phyloP scores from a whole-genome alignment of 2,888 invertebrate genomes.

The Linhomoeus sp. region DNA sequence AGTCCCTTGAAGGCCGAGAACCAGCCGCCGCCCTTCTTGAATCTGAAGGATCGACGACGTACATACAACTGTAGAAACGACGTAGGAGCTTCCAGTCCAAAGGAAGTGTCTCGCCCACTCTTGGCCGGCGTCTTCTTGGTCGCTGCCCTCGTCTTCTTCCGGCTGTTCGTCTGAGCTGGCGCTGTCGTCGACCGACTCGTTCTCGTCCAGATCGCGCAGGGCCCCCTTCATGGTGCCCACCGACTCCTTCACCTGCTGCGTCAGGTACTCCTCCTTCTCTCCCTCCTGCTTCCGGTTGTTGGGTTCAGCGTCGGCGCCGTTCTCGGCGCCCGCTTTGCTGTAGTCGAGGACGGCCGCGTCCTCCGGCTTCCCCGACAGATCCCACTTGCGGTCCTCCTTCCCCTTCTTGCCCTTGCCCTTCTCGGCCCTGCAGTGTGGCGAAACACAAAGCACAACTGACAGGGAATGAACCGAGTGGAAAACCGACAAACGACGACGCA shows the following conservation, averaged over 20 bases:
- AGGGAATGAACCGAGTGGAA: too few species aligned
- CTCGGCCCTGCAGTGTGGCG: too few species aligned
- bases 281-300: slow-evolving; percentile 46
- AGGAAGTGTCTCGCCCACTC: background rate
- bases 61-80: too few species aligned
- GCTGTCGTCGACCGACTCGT: slow-evolving; percentile 29
- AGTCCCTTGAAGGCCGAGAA: slow-evolving; percentile 60
- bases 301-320: background rate
- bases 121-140: slow-evolving; percentile 13
- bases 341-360: slow-evolving; percentile 33
- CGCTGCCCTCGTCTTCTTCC: slow-evolving; percentile 24
- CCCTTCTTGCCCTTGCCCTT: slow-evolving; percentile 12
- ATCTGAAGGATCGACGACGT: too few species aligned
- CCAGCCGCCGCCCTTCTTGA: slow-evolving; percentile 30
- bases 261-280: slow-evolving; percentile 28
- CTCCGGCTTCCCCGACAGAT: slow-evolving; percentile 12
- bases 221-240: slow-evolving; percentile 32
- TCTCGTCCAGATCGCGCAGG: slow-evolving; percentile 30
- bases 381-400: slow-evolving; percentile 20
- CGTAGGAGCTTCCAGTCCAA: background rate
- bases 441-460: too few species aligned
- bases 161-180: slow-evolving; percentile 9
- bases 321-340: slow-evolving; percentile 1
- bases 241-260: slow-evolving; percentile 8
- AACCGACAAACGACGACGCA: background rate